Base-by-base conservation (phyloP, 2,888 invertebrate genomes). In the Clepsis dumicolana region DNA sequence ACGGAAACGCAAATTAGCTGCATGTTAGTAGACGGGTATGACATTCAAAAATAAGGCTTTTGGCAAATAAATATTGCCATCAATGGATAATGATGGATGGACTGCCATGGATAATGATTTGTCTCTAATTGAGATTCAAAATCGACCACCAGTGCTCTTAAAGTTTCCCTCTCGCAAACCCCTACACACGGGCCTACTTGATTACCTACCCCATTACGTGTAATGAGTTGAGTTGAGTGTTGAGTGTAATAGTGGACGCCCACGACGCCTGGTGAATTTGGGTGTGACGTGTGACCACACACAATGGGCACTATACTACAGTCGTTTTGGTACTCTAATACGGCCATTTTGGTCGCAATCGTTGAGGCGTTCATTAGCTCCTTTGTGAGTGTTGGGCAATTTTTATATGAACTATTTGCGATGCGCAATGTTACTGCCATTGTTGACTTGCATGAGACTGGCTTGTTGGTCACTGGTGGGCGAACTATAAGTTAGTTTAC, bases 211-310 rank as follows among this genome's bases (percentile, higher is more conserved):
- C n/a, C n/a, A n/a, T n/a, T n/a, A n/a, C n/a, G n/a, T n/a, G n/a
- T n/a, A n/a, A n/a, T n/a, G n/a, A n/a, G n/a, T n/a, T n/a, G n/a
- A n/a, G n/a, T n/a, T n/a, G n/a, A n/a, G n/a, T n/a, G n/a, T n/a
- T n/a, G n/a, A n/a, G n/a, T n/a, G n/a, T n/a, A n/a, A n/a, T n/a
- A n/a, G n/a, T n/a, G n/a, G 35, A 60, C 59, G 64, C 65, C 72
- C 63, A 60, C 71, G 66, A 65, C 66, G 48, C 44, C 72, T 65
- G 70, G 70, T 70, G 76, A 77, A 77, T 76, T 77, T 71, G 74
- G 72, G 71, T 73, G 69, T 72, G 71, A 70, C 67, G 71, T 73
- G 69, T 72, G 71, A 70, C 67, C 72, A 68, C 72, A 68, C 60
- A 72, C 73, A 74, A 73, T 73, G 62, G 72, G 48, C 44, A 29